A percentile compares a stretch with the other conserved stretches of the same genome.
phyloP scores from a whole-genome alignment of 92 coral and sea anemone genomes.

The Palythoa grandis region DNA sequence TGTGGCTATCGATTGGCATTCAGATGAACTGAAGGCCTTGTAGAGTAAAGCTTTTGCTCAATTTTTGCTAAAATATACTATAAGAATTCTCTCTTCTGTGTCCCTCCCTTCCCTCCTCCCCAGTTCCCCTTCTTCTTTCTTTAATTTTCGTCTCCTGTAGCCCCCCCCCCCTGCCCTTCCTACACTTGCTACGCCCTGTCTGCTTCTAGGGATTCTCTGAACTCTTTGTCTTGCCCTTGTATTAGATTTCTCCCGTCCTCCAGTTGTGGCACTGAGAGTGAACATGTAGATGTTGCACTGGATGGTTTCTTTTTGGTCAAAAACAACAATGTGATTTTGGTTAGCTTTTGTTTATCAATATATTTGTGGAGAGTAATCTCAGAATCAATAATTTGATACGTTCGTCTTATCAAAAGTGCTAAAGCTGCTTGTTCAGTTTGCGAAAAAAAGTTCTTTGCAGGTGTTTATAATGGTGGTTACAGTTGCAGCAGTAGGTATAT shows the following conservation, averaged over 20 bases:
- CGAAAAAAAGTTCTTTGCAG: too few species aligned
- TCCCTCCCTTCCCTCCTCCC: too few species aligned
- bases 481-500: too few species aligned
- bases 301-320: neutral
- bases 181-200: neutral
- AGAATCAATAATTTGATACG: neutral
- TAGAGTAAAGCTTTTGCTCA: constrained; percentile 42
- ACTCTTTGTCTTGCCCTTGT: neutral
- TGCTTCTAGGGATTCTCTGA: neutral
- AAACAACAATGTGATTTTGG: neutral
- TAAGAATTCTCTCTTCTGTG: constrained; percentile 48
- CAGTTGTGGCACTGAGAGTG: neutral
- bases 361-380: neutral
- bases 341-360: neutral
- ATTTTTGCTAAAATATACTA: constrained; percentile 44
- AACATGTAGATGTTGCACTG: neutral
- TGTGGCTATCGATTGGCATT: constrained; percentile 50
- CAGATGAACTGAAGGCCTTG: constrained; percentile 47
- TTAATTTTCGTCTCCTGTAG: too few species aligned
- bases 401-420: too few species aligned
- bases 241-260: neutral
- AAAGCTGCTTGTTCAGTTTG: too few species aligned
- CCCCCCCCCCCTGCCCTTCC: too few species aligned
- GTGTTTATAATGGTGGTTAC: too few species aligned
- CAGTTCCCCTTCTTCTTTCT: too few species aligned